Conservation (phyloP, 2,797 vertebrate genomes). For the Eulemur rubriventer region DNA sequence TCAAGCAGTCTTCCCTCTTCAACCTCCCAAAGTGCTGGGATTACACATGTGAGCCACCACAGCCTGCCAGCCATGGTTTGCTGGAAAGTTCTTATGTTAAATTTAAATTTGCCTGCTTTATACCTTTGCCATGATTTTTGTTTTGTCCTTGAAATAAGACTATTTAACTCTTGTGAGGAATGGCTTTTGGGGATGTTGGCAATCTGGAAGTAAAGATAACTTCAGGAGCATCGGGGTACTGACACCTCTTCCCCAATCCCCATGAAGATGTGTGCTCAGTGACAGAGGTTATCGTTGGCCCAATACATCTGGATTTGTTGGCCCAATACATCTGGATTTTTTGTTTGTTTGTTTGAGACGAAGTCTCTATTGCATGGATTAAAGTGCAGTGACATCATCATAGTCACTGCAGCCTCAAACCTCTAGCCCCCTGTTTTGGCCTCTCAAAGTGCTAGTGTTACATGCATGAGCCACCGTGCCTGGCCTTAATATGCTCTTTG, state of each 20-base stretch:
- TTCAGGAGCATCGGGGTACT: not conserved
- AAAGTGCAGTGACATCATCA: not conserved
- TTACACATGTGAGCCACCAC: not conserved
- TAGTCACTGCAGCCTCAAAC: not conserved
- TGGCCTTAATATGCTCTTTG: not conserved
- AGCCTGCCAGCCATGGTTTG: not conserved
- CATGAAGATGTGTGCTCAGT: not conserved
- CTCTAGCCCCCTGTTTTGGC: not conserved
- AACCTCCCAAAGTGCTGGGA: not conserved
- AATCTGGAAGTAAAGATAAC: not conserved
- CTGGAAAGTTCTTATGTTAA: not conserved
- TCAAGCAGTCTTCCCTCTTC: not conserved
- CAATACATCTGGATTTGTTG: conserved; percentile 18
- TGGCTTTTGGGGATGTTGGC: not conserved
- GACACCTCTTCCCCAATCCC: not conserved
- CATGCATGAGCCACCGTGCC: not conserved
- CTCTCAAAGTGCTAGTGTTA: not conserved
- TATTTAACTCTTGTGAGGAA: not conserved
- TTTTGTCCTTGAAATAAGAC: conserved; percentile 24
- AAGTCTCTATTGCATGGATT: not conserved
- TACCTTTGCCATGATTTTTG: not conserved
- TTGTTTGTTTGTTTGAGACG: not conserved
- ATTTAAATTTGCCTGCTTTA: conserved; percentile 7
- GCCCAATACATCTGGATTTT: not conserved
- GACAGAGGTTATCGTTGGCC: not conserved